Base-by-base conservation (phyloP, 2,797 vertebrate species). In the Scolopax rusticola region DNA sequence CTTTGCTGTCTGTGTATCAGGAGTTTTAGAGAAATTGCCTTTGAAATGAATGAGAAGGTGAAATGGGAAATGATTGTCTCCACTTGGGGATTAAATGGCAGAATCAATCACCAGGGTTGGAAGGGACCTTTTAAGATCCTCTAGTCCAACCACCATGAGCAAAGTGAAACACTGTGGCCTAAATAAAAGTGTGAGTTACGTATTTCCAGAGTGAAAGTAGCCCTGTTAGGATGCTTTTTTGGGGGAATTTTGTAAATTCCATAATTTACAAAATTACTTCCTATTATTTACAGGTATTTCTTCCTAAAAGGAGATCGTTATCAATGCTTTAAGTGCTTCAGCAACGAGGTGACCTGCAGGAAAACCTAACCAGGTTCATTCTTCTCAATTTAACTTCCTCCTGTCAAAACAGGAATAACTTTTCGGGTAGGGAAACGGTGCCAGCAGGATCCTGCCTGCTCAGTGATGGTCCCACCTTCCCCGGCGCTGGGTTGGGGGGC, bases 401-500 rank as follows among this genome's bases (percentile, higher is more conserved):
- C 53, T 60, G 56, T 67, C 3, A 0, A 40, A 40, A 38, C 1
- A 3, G 45, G 25, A 32, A 10, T 4, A 25, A n/a, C 63, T 16
- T 41, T 45, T 16, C 2, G 48, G 33, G 0, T 1, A 5, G 76
- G 64, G 60, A 7, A 27, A 0, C 0, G 14, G 15, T 81, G 19
- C 6, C 2, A n/a, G 59, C 84, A 41, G 87, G 54, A 30, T 67
- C 16, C 41, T 24, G 4, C 2, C 54, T 51, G 61, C 56, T 28
- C 9, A 2, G 41, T 16, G 56, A 4, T 18, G 43, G 43, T 43
- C 43, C 12, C 24, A 3, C 59, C 48, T 15, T 8, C 27, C 2
- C 74, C 2, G 65, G 56, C 0, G 17, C 2, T 18, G 3, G 18
- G 60, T 15, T 3, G 74, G 8, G 1, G 16, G 69, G 38, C 18